These are phyloP conservation scores for Pseudoips prasinana DNA, from an alignment of 2,888 invertebrate species.

Conservation along the genomic window DNA sequence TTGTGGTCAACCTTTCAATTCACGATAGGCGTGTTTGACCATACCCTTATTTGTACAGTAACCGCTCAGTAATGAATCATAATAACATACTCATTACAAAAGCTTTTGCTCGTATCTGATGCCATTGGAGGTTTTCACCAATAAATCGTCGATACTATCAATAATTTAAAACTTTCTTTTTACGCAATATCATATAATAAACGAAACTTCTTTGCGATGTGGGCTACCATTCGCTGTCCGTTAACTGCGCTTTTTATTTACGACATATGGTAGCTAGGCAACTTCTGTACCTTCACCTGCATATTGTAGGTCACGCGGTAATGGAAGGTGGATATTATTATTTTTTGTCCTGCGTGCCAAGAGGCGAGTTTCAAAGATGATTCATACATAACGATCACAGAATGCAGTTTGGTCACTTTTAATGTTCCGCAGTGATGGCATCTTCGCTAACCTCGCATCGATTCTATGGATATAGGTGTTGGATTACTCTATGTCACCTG, in stretches of 20 bases:
- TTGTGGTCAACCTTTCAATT: constrained; percentile 1
- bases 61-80: constrained; percentile 14
- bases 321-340: constrained; percentile 52
- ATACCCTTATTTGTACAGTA: constrained; percentile 10
- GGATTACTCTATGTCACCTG: constrained; percentile 24
- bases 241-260: constrained; percentile 39
- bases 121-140: constrained; percentile 20
- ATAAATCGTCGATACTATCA: constrained; percentile 19
- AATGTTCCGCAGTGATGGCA: constrained; percentile 48
- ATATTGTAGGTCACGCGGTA: constrained; percentile 50
- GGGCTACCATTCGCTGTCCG: constrained; percentile 22
- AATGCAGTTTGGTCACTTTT: constrained; percentile 69
- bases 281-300: constrained; percentile 47
- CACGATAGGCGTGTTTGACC: constrained; percentile 5
- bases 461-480: constrained; percentile 32
- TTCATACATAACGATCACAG: constrained; percentile 59
- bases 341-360: constrained; percentile 63
- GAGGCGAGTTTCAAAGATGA: constrained; percentile 58
- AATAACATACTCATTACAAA: constrained; percentile 10
- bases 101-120: constrained; percentile 12
- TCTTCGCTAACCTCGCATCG: constrained; percentile 43
- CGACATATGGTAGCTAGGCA: constrained; percentile 39
- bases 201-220: constrained; percentile 18
- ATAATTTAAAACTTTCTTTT: constrained; percentile 28
- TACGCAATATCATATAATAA: constrained; percentile 21